Conservation (phyloP, 2,888 invertebrate species). For the Clunio marinus region DNA sequence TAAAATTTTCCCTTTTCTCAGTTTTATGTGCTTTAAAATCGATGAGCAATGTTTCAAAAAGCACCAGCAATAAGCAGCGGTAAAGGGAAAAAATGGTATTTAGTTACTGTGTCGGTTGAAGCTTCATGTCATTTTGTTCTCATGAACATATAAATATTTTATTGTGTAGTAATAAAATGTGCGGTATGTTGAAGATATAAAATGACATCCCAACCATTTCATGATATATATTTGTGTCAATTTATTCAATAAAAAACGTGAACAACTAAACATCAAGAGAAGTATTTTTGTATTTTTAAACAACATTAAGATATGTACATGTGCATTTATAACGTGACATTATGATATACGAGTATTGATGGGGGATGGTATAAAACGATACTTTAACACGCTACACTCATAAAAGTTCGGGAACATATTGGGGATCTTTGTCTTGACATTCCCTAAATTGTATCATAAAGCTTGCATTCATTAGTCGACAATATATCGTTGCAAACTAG, state of each 20-base stretch:
- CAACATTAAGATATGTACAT: constrained; percentile 32
- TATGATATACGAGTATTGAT: background rate
- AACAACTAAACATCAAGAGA: constrained; percentile 17
- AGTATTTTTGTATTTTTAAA: constrained; percentile 8
- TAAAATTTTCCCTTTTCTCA: background rate
- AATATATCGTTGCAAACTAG: constrained; percentile 13
- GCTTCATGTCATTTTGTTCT: background rate
- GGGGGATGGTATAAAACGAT: constrained; percentile 6
- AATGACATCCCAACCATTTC: background rate
- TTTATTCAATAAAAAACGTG: constrained; percentile 25
- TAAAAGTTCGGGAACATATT: constrained; percentile 27
- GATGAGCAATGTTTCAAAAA: constrained; percentile 10
- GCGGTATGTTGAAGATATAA: constrained; percentile 24
- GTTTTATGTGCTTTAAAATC: constrained; percentile 2
- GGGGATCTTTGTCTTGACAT: too few relatives aligned
- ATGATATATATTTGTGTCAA: constrained; percentile 15
- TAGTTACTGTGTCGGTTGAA: background rate
- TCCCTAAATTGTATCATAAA: too few relatives aligned
- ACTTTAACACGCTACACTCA: constrained; percentile 18
- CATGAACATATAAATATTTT: constrained; percentile 25
- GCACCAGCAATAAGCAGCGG: background rate
- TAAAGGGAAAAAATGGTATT: constrained; percentile 3
- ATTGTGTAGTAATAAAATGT: constrained; percentile 24
- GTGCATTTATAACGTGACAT: constrained; percentile 38
- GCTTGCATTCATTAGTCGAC: too few relatives aligned